Conservation (phyloP, 2,888 invertebrate genomes). For the Chaetogeoica ovagalla region DNA sequence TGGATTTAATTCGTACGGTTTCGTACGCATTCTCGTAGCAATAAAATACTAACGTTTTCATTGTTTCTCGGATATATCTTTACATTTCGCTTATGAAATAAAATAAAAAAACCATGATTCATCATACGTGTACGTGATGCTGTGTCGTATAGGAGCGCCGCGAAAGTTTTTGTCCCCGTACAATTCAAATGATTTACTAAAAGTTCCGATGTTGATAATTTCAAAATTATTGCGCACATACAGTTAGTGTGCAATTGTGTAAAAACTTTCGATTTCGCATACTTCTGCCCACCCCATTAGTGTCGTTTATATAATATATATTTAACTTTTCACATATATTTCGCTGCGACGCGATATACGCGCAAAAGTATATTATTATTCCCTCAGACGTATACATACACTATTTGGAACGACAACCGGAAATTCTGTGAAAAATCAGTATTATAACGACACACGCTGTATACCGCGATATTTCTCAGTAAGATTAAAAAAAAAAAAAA, state of each 20-base stretch:
- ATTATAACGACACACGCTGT: not conserved
- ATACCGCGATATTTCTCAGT: too few species aligned
- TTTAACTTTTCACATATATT: conserved; percentile 47
- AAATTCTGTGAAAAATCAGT: conserved; percentile 8
- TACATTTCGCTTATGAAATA: not conserved
- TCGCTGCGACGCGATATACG: not conserved
- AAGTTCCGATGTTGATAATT: conserved; percentile 31
- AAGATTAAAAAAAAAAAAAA: too few species aligned
- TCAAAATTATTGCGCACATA: conserved; percentile 18
- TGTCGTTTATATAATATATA: conserved; percentile 21
- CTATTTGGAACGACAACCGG: conserved; percentile 17
- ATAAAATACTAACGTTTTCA: too few species aligned
- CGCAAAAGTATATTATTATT: not conserved
- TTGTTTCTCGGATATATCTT: too few species aligned
- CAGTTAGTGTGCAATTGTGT: conserved; percentile 23
- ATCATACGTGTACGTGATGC: not conserved
- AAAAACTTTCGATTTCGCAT: conserved; percentile 40
- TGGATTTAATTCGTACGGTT: too few species aligned
- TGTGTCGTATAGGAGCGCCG: not conserved
- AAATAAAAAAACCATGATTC: not conserved
- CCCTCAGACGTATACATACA: not conserved
- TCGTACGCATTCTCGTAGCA: too few species aligned
- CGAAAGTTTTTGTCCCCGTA: conserved; percentile 15
- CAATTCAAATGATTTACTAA: conserved; percentile 37
- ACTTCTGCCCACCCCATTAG: not conserved